phyloP scores from a whole-genome alignment of 2,888 invertebrate species.

The Drosophila pseudotakahashii region DNA sequence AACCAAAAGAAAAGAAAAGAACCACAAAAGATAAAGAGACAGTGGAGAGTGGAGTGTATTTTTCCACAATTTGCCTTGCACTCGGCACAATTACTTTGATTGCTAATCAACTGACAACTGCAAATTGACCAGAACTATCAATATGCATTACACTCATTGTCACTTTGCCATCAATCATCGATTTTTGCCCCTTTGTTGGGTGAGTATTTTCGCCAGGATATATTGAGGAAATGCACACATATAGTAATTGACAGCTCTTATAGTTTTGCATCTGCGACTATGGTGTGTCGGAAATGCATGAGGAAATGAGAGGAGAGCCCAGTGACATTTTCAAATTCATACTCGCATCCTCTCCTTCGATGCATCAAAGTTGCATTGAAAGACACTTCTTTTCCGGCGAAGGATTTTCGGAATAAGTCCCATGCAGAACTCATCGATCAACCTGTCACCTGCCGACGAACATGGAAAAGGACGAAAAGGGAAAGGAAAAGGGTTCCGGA shows the following conservation, averaged over 20 bases:
- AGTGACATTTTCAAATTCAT: conserved; percentile 27
- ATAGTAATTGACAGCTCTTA: conserved; percentile 69
- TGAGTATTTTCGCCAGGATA: no score
- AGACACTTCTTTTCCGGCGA: conserved; percentile 1
- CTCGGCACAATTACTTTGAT: conserved; percentile 60
- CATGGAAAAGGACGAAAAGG: no score
- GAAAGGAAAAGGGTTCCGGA: neutral
- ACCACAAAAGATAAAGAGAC: no score
- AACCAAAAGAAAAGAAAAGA: neutral
- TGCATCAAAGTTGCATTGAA: conserved; percentile 30
- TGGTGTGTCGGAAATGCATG: conserved; percentile 3
- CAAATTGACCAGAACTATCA: conserved; percentile 11
- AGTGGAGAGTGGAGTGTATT: no score
- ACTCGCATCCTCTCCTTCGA: conserved; percentile 8
- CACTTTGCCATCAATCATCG: conserved; percentile 28
- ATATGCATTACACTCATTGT: no score
- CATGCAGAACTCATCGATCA: conserved; percentile 66
- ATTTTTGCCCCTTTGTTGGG: neutral
- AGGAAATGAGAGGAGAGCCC: conserved; percentile 23
- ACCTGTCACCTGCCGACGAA: conserved; percentile 46
- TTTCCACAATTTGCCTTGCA: conserved; percentile 11
- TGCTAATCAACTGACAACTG: conserved; percentile 49
- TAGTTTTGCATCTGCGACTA: conserved; percentile 62
- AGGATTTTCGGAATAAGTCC: conserved; percentile 7
- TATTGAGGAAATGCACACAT: conserved; percentile 16